These are phyloP conservation scores for Gorilla gorilla DNA, from an alignment of 2,113 vertebrate species.

Conservation along the genomic window DNA sequence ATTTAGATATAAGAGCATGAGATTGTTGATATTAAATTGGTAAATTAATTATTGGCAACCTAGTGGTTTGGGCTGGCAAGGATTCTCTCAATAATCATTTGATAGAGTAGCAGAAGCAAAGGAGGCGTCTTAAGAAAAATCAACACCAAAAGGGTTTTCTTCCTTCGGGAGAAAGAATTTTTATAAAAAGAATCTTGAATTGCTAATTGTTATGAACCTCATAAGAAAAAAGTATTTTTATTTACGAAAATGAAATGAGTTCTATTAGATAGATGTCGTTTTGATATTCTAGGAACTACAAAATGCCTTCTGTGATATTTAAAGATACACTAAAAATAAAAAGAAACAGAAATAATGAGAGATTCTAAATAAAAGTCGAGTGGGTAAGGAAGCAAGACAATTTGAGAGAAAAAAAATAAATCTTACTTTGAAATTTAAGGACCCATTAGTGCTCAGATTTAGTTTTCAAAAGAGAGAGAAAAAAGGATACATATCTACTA, in stretches of 20 bases:
- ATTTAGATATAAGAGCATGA: neutral
- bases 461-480: neutral
- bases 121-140: neutral
- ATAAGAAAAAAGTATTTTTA: neutral
- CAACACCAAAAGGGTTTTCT: neutral
- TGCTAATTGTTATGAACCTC: neutral
- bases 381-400: neutral
- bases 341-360: slow-evolving; percentile 8
- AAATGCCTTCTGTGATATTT: neutral
- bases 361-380: neutral
- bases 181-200: slow-evolving; percentile 5
- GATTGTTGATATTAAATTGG: neutral
- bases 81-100: neutral
- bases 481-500: neutral
- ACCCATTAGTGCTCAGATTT: neutral
- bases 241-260: neutral
- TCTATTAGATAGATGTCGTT: neutral
- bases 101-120: neutral
- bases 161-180: slow-evolving; percentile 1
- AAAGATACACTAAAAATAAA: neutral
- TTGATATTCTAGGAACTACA: neutral
- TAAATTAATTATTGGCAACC: neutral
- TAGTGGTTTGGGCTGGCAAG: neutral
- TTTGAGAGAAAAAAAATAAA: neutral
- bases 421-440: neutral